Evolutionary conservation across 2,113 vertebrate genomes (phyloP), one percentile per base, ranked within the genome.

Genomic region (Embiotoca jacksoni): DNA sequence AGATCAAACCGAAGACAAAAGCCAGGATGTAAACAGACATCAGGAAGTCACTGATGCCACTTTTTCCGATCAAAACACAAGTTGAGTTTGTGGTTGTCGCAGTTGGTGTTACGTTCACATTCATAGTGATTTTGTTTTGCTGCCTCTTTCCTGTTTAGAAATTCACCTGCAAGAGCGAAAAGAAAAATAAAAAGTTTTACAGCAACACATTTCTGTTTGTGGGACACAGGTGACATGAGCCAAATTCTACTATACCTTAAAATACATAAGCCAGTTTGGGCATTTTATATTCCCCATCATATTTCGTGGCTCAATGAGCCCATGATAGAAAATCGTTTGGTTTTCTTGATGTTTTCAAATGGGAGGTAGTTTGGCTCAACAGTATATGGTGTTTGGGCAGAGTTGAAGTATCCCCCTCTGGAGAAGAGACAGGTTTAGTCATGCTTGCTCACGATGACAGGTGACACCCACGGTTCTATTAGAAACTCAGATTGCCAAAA

Each of bases 11-110:
- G 7, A 94, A 61, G 13, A 93, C 67, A 46, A 96, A 95, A 5
- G 86, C 88, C 32, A 93, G 16, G 56, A 95, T 94, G 88, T 95
- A 94, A 15, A 94, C 85, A 0, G 78, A 74, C 86, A 94, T 93
- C 47, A 96, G 73, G 14, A 94, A 6, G 70, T 92, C 81, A n/a
- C 89, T 92, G 65, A 81, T 62, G 11, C 1, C 1, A 2, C 41
- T 88, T 0, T 57, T 3, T 0, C 0, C 44, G 2, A 92, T 91
- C 0, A 61, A 0, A 13, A 95, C 93, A 69, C 94, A 95, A 3
- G 44, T 23, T 5, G 7, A 1, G 13, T 74, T 76, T 33, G 52
- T 6, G 8, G 59, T 58, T 15, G 33, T 9, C 0, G 3, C 0
- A 49, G 1, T 6, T 8, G 13, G 1, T 58, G 54, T 2, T 6